A percentile compares a stretch with the other conserved stretches of the same genome.
These are phyloP conservation scores for Amniataba percoides DNA, from an alignment of 2,797 vertebrate species.

Conservation along the genomic window DNA sequence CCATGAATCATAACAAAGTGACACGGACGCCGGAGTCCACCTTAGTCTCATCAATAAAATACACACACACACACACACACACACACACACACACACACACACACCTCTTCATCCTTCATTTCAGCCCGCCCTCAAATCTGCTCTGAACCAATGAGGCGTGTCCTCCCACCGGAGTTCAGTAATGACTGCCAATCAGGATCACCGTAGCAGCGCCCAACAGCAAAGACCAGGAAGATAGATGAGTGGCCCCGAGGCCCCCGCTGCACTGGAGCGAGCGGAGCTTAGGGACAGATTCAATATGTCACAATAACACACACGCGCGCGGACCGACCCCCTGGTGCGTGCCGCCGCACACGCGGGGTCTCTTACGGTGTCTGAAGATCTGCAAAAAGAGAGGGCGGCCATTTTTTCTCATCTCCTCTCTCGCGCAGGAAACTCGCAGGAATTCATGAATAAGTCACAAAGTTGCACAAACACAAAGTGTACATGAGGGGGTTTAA, in stretches of 20 bases:
- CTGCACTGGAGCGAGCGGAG: conserved; percentile 66
- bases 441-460: not conserved
- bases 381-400: conserved; percentile 1
- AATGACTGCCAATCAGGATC: conserved; percentile 82
- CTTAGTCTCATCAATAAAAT: conserved; percentile 67
- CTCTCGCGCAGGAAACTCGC: conserved; percentile 5
- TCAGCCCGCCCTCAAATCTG: conserved; percentile 69
- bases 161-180: conserved; percentile 67
- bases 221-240: conserved; percentile 73
- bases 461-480: conserved; percentile 11
- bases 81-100: conserved; percentile 37
- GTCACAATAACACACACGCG: conserved; percentile 65
- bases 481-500: not conserved
- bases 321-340: conserved; percentile 8
- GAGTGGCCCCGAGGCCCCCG: conserved; percentile 63
- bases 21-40: conserved; percentile 45
- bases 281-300: conserved; percentile 73
- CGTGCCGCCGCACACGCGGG: conserved; percentile 3
- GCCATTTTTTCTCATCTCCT: conserved; percentile 1
- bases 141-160: conserved; percentile 78
- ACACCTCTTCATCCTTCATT: conserved; percentile 68
- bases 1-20: conserved; percentile 63
- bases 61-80: conserved; percentile 43
- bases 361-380: not conserved
- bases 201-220: conserved; percentile 61